Evolutionary conservation across 1,140 invertebrate genomes (phyloP), one percentile per base, ranked within the genome.

Genomic region (Aphelenchoides fujianensis): DNA sequence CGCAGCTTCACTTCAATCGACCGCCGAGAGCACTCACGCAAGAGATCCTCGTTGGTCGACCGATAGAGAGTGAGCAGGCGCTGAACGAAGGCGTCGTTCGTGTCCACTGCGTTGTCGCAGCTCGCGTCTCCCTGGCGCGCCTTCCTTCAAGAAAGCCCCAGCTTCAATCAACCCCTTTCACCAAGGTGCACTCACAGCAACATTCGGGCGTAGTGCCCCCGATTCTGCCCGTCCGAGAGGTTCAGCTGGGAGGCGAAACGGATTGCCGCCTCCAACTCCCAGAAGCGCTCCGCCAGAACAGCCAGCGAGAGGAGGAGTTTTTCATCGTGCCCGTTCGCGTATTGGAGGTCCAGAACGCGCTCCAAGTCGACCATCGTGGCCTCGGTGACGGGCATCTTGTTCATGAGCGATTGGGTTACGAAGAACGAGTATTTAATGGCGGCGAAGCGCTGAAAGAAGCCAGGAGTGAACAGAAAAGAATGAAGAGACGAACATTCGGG

Each of bases 331-430:
- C 28, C 36, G 48, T 41, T 32, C 48, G 2, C 36, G 57, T 77
- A 54, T 78, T 31, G 69, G 23, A 75, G 19, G 37, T 76, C 61
- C 69, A 76, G 64, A 30, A 75, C 55, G 23, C 32, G 52, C 12
- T 75, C 71, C n/a, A 79, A 75, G 31, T 80, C 66, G 34, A 75
- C 67, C 74, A 75, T 75, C 3, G 74, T 74, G n/a, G 53, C 77
- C n/a, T 75, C 77, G 34, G 75, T 77, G 3, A 68, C 32, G 7
- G 27, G 3, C 28, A 66, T 67, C 23, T 74, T 73, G 12, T 61
- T 27, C 19, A 36, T 16, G 30, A 79, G 27, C 27, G n/a, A 68
- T 28, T 75, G 30, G 12, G 66, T 28, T n/a, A 75, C 28, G 52
- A 63, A 75, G 30, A 70, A 75, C 9, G 41, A 34, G 27, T 75